Percentiles rank a stretch among this genome's conserved stretches.
Evolutionary conservation across 2,113 vertebrate genomes (phyloP).

Genomic region (Rhineura floridana): DNA sequence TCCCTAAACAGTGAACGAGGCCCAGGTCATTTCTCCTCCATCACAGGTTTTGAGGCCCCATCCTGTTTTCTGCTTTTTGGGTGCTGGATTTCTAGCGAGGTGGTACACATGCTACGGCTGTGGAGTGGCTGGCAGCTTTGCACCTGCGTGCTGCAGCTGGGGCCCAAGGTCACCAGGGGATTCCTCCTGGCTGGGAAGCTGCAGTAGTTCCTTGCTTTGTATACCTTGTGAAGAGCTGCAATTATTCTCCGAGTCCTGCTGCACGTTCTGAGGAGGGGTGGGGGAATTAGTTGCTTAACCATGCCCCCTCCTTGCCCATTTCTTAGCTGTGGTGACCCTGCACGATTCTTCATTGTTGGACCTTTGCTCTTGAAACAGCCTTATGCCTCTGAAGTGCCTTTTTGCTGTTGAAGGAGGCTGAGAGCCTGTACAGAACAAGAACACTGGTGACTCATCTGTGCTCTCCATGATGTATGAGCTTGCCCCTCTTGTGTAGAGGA

Average conservation of each 20-base stretch:
- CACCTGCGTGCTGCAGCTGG: neutral
- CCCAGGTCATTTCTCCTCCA: neutral
- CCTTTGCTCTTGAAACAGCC: neutral
- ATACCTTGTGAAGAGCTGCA: neutral
- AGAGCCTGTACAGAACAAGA: neutral
- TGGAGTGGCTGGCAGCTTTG: neutral
- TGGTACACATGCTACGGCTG: neutral
- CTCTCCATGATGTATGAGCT: neutral
- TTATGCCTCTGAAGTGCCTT: neutral
- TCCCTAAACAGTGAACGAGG: neutral
- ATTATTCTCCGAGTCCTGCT: neutral
- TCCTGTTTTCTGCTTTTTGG: neutral
- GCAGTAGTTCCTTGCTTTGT: neutral
- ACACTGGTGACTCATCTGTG: constrained; percentile 24
- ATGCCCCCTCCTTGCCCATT: neutral
- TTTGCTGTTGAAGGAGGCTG: neutral
- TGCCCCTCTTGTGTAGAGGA: neutral
- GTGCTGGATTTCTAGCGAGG: neutral
- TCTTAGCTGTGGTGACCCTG: neutral
- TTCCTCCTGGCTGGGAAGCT: neutral
- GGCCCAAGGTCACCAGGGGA: constrained; percentile 6
- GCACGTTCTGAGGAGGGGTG: neutral
- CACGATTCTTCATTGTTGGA: neutral
- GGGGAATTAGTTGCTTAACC: neutral
- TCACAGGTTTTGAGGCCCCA: too few relatives aligned